Evolutionary conservation across 2,888 invertebrate genomes (phyloP).

Genomic region (Syrista parreyssii): DNA sequence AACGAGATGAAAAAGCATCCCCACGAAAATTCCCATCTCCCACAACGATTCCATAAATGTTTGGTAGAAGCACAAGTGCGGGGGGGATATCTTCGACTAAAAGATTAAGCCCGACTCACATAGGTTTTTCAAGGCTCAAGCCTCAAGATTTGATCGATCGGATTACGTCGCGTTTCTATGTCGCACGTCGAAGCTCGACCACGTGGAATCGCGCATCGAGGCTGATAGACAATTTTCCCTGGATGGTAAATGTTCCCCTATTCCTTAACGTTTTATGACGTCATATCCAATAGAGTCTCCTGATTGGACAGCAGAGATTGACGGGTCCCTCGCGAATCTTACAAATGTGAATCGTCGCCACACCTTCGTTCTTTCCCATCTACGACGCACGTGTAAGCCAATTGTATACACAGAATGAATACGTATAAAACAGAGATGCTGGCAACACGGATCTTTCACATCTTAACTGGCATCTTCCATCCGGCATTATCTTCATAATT

Average conservation of each 20-base stretch:
- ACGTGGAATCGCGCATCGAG: neutral
- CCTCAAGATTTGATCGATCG: neutral
- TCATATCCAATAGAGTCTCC: conserved; percentile 46
- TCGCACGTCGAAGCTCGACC: neutral
- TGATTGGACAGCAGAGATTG: conserved; percentile 41
- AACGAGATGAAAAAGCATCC: neutral
- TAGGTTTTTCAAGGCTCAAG: neutral
- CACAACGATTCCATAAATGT: neutral
- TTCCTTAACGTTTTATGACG: conserved; percentile 46
- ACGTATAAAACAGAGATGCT: neutral
- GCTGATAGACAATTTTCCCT: conserved; percentile 18
- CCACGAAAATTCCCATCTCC: neutral
- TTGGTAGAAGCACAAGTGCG: neutral
- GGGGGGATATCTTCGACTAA: neutral
- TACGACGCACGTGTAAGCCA: neutral
- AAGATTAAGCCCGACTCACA: neutral
- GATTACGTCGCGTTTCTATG: neutral
- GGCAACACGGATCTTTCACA: neutral
- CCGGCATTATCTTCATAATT: neutral
- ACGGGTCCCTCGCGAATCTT: conserved; percentile 24
- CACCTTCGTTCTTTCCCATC: conserved; percentile 15
- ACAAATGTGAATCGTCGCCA: conserved; percentile 13
- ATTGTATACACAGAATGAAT: neutral
- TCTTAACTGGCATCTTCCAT: neutral
- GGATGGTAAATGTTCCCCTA: neutral